phyloP scores from a whole-genome alignment of 2,797 vertebrate genomes.

The Buphagus erythrorhynchus region DNA sequence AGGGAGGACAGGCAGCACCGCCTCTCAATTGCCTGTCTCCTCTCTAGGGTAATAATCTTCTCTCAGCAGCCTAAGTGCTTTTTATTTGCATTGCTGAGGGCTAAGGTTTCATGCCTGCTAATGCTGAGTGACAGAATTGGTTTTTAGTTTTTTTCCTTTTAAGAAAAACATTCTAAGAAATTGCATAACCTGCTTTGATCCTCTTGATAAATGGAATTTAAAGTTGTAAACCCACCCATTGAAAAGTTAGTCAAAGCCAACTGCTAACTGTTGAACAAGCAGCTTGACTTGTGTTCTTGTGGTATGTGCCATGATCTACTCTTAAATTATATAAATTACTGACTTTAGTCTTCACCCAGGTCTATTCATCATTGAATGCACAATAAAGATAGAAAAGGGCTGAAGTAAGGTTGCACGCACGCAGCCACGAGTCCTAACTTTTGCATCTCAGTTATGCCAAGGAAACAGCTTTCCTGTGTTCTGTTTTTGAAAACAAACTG shows the following conservation, averaged over 20 bases:
- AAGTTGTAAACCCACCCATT: neutral
- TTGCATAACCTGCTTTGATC: conserved; percentile 45
- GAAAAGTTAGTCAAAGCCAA: conserved; percentile 4
- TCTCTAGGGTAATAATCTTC: neutral
- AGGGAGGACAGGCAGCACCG: neutral
- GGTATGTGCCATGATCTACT: neutral
- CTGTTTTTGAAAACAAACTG: neutral
- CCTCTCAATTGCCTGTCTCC: neutral
- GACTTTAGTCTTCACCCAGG: neutral
- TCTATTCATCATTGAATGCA: neutral
- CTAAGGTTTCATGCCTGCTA: neutral
- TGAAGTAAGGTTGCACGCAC: neutral
- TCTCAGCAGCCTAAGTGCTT: neutral
- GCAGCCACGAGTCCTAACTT: neutral
- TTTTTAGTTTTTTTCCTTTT: conserved; percentile 18
- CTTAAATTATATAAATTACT: neutral
- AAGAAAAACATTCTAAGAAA: conserved; percentile 45
- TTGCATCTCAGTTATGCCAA: neutral
- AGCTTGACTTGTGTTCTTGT: neutral
- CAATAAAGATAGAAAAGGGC: neutral
- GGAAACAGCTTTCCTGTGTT: neutral
- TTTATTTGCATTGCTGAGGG: conserved; percentile 29
- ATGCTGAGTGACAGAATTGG: conserved; percentile 44
- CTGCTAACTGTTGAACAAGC: neutral
- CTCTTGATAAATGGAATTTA: conserved; percentile 16